phyloP scores from a whole-genome alignment of 2,113 vertebrate genomes.

The Manacus vitellinus region DNA sequence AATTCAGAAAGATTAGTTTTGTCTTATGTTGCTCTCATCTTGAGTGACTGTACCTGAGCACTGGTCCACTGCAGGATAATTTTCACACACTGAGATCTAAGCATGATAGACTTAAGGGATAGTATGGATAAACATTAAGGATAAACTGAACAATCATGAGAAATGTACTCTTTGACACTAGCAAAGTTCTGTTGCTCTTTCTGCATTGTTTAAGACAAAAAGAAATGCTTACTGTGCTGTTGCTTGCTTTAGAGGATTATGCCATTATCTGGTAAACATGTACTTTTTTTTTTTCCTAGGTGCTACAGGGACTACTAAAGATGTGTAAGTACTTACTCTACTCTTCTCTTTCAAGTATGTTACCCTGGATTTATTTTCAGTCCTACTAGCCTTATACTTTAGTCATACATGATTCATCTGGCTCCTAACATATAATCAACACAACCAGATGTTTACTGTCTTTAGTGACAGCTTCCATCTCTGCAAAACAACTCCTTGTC shows the following conservation, averaged over 20 bases:
- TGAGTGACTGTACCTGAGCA: background rate
- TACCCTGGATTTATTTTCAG: background rate
- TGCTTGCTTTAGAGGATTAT: background rate
- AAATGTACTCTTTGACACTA: background rate
- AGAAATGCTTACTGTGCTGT: background rate
- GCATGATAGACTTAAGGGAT: background rate
- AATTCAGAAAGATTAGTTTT: background rate
- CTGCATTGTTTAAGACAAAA: background rate
- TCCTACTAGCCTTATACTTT: background rate
- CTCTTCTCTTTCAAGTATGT: background rate
- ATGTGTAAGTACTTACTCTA: constrained; percentile 86
- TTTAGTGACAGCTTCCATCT: constrained; percentile 27
- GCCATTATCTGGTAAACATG: constrained; percentile 1
- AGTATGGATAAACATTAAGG: background rate
- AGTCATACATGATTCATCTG: constrained; percentile 39
- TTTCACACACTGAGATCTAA: background rate
- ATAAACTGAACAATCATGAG: background rate
- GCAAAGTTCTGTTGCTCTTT: background rate
- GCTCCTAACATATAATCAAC: background rate
- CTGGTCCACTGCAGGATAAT: background rate
- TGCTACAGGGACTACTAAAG: constrained; percentile 87
- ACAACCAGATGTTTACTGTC: constrained; percentile 19
- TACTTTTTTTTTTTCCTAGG: constrained; percentile 69
- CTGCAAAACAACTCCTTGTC: background rate
- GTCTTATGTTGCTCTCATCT: background rate